Base-by-base conservation (phyloP, 2,888 invertebrate species). In the Colostygia pectinataria region DNA sequence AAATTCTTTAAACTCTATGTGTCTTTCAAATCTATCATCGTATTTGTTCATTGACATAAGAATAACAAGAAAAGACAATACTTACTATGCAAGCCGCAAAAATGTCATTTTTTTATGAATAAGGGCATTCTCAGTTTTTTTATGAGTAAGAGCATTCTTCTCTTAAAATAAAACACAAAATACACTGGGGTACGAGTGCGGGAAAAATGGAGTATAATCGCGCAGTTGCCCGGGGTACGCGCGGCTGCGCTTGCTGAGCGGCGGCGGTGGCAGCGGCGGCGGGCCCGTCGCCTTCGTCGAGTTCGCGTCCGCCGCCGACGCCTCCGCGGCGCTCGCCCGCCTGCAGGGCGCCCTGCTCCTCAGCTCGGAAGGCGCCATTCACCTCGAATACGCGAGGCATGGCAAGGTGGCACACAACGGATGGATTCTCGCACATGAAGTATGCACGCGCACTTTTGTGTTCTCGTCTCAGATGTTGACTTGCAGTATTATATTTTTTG, bases 321-420 rank as follows among this genome's bases (percentile, higher is more conserved):
- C 99, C 77, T 93, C 96, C 80, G 94, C 96, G 78, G 98, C 98
- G 75, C 94, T 98, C 95, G 94, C 94, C 80, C 94, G 96, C 77
- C 95, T 99, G 75, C 98, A 99, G 91, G 99, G 99, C 85, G 97
- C 97, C 87, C 95, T 97, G 91, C 95, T 98, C 78, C 95, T 98
- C 87, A 97, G 98, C 88, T 98, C 98, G 67, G 96, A 98, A 86
- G 98, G 98, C 72, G 98, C 98, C 82, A 98, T 99, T 88, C 95
- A 98, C 88, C 98, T 99, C 91, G 99, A 99, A 93, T 99, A 96
- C 93, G 99, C 99, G 90, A 97, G 98, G 93, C 97, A 96, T 91
- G 50, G 50, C 44, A 98, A 98, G 94, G 98, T 99, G 98, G 97
- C 97, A 82, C 91, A 90, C 91, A 91, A 90, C 86, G 90, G 90